Percentiles rank a stretch among this genome's conserved stretches.
phyloP scores from a whole-genome alignment of 2,113 vertebrate species.

The Chelonoidis abingdonii region DNA sequence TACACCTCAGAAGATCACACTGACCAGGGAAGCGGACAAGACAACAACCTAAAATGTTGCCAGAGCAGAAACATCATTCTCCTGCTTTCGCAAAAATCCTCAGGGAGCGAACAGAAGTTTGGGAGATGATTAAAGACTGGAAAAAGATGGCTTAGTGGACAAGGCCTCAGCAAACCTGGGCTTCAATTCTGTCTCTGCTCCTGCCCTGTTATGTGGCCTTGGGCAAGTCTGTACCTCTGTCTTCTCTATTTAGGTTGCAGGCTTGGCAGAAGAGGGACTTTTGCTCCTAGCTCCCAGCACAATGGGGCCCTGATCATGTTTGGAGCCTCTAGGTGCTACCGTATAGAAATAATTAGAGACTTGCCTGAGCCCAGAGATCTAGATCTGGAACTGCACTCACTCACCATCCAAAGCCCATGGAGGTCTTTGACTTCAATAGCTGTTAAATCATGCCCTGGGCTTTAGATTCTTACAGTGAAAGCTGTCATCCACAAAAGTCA shows the following conservation, averaged over 20 bases:
- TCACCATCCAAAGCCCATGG: not conserved
- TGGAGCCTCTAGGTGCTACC: not conserved
- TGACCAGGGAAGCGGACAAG: conserved; percentile 45
- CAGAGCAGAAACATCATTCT: not conserved
- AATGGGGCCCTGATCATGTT: too few species aligned
- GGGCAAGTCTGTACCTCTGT: not conserved
- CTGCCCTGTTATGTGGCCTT: too few species aligned
- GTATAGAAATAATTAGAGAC: not conserved
- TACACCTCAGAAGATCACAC: conserved; percentile 29
- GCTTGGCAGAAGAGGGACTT: not conserved
- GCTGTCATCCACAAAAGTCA: not conserved
- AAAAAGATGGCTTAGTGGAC: not conserved
- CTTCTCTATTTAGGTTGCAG: not conserved
- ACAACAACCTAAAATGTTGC: not conserved
- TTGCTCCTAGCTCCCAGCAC: not conserved
- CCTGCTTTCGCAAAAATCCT: not conserved
- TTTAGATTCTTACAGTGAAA: not conserved
- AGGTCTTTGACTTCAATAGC: not conserved
- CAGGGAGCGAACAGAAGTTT: not conserved
- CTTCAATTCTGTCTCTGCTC: not conserved
- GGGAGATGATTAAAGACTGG: not conserved
- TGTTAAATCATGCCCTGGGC: fast-evolving
- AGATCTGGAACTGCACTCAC: not conserved
- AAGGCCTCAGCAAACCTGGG: not conserved
- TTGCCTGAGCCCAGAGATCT: not conserved